Percentiles rank a stretch among this genome's conserved stretches.
Evolutionary conservation across 2,888 invertebrate species (phyloP).

Genomic region (Caenorhabditis sinica): DNA sequence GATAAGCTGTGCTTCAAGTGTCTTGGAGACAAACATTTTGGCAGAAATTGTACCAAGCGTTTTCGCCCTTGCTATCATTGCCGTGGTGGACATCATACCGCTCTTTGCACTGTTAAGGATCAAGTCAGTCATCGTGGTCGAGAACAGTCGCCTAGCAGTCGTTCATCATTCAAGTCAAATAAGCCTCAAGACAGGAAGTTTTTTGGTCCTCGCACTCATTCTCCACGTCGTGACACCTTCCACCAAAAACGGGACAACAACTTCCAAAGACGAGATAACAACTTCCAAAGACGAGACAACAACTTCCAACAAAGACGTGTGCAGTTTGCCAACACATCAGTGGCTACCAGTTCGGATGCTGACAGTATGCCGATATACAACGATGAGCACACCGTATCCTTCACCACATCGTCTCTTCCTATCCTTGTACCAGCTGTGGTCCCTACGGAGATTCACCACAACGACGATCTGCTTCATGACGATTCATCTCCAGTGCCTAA

Average conservation of each 20-base stretch:
- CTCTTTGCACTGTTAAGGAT: conserved; percentile 2
- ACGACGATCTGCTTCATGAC: too few relatives aligned
- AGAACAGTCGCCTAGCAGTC: background rate
- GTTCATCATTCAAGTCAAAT: too few relatives aligned
- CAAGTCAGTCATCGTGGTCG: background rate
- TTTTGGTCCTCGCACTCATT: background rate
- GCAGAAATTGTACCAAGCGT: background rate
- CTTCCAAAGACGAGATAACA: too few relatives aligned
- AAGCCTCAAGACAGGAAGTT: background rate
- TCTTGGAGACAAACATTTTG: background rate
- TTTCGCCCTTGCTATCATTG: background rate
- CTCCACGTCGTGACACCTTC: too few relatives aligned
- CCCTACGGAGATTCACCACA: background rate
- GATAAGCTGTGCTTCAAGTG: conserved; percentile 21
- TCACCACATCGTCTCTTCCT: background rate
- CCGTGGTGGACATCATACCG: conserved; percentile 16
- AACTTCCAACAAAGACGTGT: background rate
- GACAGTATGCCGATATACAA: background rate
- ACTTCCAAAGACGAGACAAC: conserved; percentile 2
- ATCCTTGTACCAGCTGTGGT: background rate
- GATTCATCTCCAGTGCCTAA: background rate
- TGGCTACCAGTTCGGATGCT: background rate
- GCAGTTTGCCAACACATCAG: conserved; percentile 1
- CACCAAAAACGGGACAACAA: too few relatives aligned
- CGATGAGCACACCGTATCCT: background rate